Conservation (phyloP, 2,113 vertebrate genomes). For the Siniperca chuatsi region DNA sequence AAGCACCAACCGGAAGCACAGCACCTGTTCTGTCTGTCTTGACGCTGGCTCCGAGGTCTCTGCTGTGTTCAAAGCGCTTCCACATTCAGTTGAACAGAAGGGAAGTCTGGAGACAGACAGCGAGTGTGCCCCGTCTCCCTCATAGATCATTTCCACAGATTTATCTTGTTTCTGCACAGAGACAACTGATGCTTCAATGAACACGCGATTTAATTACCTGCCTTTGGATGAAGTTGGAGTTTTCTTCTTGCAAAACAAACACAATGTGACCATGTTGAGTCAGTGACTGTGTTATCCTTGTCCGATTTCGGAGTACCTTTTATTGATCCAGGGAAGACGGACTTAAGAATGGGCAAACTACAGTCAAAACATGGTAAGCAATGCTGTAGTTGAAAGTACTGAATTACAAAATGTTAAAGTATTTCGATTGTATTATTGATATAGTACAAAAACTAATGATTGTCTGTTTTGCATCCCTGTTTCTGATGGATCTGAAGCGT, state of each 20-base stretch:
- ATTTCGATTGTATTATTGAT: neutral
- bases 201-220: conserved; percentile 8
- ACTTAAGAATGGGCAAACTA: conserved; percentile 84
- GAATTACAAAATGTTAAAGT: neutral
- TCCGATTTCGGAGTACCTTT: conserved; percentile 69
- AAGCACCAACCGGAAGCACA: conserved; percentile 19
- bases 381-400: neutral
- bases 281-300: conserved; percentile 53
- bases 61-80: conserved; percentile 27
- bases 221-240: conserved; percentile 69
- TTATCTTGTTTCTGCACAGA: neutral
- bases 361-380: conserved; percentile 87
- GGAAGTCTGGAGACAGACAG: conserved; percentile 30
- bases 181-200: conserved; percentile 44
- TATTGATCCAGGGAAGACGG: conserved; percentile 57
- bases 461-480: conserved; percentile 49
- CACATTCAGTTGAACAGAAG: conserved; percentile 54
- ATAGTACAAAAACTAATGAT: conserved; percentile 21
- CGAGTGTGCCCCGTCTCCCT: neutral
- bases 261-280: conserved; percentile 79
- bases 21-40: neutral
- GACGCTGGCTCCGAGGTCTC: neutral
- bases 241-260: conserved; percentile 57
- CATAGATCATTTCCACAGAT: neutral
- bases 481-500: conserved; percentile 71